These are phyloP conservation scores for Recurvirostra avosetta DNA, from an alignment of 2,113 vertebrate species.

Conservation along the genomic window DNA sequence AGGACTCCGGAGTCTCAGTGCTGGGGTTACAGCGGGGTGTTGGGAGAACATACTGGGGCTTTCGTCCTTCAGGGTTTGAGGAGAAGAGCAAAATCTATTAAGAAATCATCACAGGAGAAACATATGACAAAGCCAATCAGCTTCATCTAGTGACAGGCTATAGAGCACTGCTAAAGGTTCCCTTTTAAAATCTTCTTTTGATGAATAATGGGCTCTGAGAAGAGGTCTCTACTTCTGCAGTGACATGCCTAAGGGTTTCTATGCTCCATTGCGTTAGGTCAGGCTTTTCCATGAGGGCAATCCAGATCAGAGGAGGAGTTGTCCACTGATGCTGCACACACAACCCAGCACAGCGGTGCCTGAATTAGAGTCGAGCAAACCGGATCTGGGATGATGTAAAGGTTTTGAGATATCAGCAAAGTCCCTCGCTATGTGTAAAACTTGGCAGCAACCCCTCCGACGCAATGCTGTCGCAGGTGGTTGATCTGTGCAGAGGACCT, in stretches of 20 bases:
- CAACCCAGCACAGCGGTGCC: not conserved
- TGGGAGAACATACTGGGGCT: not conserved
- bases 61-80: not conserved
- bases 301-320: not conserved
- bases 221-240: not conserved
- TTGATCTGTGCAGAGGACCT: not conserved
- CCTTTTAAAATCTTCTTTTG: not conserved
- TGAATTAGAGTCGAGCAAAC: not conserved
- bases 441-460: not conserved
- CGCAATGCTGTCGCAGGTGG: not conserved
- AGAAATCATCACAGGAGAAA: not conserved
- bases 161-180: not conserved
- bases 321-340: not conserved
- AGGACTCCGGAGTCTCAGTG: not conserved
- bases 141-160: not conserved
- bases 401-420: not conserved
- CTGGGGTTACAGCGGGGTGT: not conserved
- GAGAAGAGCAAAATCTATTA: not conserved
- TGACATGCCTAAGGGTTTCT: not conserved
- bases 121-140: not conserved
- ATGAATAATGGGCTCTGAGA: not conserved
- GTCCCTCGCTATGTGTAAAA: not conserved
- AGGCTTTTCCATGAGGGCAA: not conserved
- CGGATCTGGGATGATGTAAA: not conserved
- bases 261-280: not conserved